Base-by-base conservation (phyloP, 2,113 vertebrate genomes). In the Xenopus tropicalis region DNA sequence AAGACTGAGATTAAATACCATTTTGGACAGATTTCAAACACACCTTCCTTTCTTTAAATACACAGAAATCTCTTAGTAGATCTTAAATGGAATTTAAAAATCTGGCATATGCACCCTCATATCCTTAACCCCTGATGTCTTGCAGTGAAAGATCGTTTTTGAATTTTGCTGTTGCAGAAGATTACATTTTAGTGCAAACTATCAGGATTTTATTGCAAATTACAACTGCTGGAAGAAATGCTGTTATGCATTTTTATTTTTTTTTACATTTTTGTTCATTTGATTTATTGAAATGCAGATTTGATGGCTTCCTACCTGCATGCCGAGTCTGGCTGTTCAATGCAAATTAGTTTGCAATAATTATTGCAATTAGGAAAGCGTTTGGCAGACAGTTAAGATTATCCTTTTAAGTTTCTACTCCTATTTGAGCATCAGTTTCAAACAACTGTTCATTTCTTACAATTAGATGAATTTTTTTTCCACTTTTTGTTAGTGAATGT, bases 11-110 rank as follows among this genome's bases (percentile, higher is more conserved):
- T 43, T 46, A 71, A 61, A 69, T 57, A 74, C 72, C 72, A 68
- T 58, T 74, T 52, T 74, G 72, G 72, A 74, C 66, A 69, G 66
- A 69, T 76, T 63, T 76, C 66, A 69, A 69, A 56, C 58, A 43
- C 73, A 61, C 58, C 66, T 69, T 66, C 46, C 52, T 74, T 42
- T 61, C 23, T 75, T 69, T 61, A 42, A 52, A 68, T 59, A 24
- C 24, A 69, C 24, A 69, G 58, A 69, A 68, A 67, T 68, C 65
- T 68, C 13, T 1, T 25, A 24, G 23, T 68, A 74, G 65, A 74
- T 74, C 57, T 42, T 23, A 69, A 52, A 57, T 74, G 57, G 65
- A 76, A 63, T 76, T 69, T 24, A 62, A 46, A 69, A 69, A 69
- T 69, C 66, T 69, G 58, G 46, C 65, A 75, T 42, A 42, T 69